Conservation (phyloP, 35 echinoderm and acorn worm genomes). For the Nesometra sesokonis region DNA sequence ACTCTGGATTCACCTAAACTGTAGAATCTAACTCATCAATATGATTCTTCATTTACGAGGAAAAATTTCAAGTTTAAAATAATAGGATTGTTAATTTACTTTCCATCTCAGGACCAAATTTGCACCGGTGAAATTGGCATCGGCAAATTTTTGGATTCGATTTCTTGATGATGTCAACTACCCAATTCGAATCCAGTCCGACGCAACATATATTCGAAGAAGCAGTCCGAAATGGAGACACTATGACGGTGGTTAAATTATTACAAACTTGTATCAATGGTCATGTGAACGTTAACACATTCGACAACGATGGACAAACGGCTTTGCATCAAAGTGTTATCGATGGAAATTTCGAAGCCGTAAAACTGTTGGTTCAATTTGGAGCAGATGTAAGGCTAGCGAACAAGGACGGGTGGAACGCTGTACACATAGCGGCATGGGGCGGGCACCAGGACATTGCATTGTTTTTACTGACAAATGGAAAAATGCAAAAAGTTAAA, state of each 20-base stretch:
- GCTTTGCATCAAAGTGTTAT: conserved; percentile 59
- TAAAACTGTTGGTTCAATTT: conserved; percentile 55
- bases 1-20: too few species aligned
- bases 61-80: too few species aligned
- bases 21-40: too few species aligned
- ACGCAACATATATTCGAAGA: conserved; percentile 50
- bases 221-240: conserved; percentile 44
- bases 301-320: conserved; percentile 69
- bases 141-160: too few species aligned
- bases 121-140: too few species aligned
- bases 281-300: conserved; percentile 56
- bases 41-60: too few species aligned
- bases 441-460: conserved; percentile 57
- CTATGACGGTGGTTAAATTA: conserved; percentile 28
- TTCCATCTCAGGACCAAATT: too few species aligned
- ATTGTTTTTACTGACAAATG: conserved; percentile 27
- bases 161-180: background rate
- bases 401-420: conserved; percentile 68
- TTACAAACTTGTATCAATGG: conserved; percentile 13
- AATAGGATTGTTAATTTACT: too few species aligned
- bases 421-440: conserved; percentile 62
- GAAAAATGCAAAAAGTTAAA: background rate
- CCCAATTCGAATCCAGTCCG: background rate
- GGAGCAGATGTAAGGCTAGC: conserved; percentile 64
- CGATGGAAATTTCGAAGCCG: conserved; percentile 55